Percentiles rank a stretch among this genome's conserved stretches.
These are phyloP conservation scores for Lasioglossum zephyrum DNA, from an alignment of 2,888 invertebrate genomes.

Conservation along the genomic window DNA sequence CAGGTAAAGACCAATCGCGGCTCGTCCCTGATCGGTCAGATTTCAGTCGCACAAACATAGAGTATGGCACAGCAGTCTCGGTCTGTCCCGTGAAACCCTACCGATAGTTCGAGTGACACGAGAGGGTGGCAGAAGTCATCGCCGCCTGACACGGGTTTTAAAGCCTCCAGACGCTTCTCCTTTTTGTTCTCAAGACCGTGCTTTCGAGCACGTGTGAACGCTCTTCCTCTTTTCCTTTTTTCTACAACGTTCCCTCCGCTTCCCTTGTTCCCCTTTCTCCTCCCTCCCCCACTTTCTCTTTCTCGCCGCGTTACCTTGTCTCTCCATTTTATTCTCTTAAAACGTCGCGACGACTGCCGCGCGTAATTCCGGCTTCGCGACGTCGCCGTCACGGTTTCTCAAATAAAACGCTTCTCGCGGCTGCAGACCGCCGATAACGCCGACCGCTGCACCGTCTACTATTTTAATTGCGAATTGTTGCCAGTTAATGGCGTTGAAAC, in stretches of 20 bases:
- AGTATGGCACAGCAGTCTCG: background rate
- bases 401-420: conserved; percentile 49
- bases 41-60: conserved; percentile 7
- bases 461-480: conserved; percentile 46
- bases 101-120: conserved; percentile 60
- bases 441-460: conserved; percentile 4
- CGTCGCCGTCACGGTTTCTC: conserved; percentile 31
- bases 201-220: conserved; percentile 62
- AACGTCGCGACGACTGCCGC: conserved; percentile 47
- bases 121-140: conserved; percentile 62
- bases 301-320: background rate
- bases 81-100: conserved; percentile 45
- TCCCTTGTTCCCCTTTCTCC: background rate
- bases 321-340: conserved; percentile 52
- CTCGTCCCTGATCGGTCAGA: conserved; percentile 17
- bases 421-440: conserved; percentile 44
- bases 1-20: conserved; percentile 14
- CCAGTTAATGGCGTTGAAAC: conserved; percentile 26
- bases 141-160: conserved; percentile 59
- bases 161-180: conserved; percentile 49
- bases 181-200: conserved; percentile 48
- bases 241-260: background rate
- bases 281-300: conserved; percentile 5
- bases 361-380: conserved; percentile 44
- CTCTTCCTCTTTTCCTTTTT: conserved; percentile 27